Evolutionary conservation across 2,888 invertebrate genomes (phyloP).

Genomic region (Lithophane semibrunnea): DNA sequence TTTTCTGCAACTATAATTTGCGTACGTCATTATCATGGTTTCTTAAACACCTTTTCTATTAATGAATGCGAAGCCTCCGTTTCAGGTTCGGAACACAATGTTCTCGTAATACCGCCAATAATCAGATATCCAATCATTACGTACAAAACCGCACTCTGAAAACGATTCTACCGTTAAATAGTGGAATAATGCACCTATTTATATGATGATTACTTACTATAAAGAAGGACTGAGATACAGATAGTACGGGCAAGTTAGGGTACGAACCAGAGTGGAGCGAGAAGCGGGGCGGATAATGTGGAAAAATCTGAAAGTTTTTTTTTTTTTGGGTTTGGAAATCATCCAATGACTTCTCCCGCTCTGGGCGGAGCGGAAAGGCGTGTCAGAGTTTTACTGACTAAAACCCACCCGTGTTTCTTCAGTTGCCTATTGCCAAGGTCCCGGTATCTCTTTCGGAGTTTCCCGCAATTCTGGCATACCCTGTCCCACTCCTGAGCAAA

Average conservation of each 20-base stretch:
- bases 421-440: too few species aligned
- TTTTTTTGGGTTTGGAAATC: too few species aligned
- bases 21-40: too few species aligned
- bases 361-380: too few species aligned
- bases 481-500: too few species aligned
- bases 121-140: conserved; percentile 51
- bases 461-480: too few species aligned
- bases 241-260: conserved; percentile 56
- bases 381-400: too few species aligned
- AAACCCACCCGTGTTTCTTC: too few species aligned
- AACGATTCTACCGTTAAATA: conserved; percentile 70
- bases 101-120: conserved; percentile 42
- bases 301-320: too few species aligned
- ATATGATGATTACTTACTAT: conserved; percentile 83
- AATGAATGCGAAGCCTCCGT: conserved; percentile 1
- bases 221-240: conserved; percentile 78
- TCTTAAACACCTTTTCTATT: not conserved
- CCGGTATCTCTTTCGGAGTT: too few species aligned
- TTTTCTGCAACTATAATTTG: too few species aligned
- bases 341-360: too few species aligned
- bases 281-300: not conserved
- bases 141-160: conserved; percentile 67
- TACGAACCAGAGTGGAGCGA: not conserved
- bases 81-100: conserved; percentile 27
- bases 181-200: conserved; percentile 76